Evolutionary conservation across 2,797 vertebrate species (phyloP), one percentile per base, ranked within the genome.

Genomic region (Distichodus sexfasciatus): DNA sequence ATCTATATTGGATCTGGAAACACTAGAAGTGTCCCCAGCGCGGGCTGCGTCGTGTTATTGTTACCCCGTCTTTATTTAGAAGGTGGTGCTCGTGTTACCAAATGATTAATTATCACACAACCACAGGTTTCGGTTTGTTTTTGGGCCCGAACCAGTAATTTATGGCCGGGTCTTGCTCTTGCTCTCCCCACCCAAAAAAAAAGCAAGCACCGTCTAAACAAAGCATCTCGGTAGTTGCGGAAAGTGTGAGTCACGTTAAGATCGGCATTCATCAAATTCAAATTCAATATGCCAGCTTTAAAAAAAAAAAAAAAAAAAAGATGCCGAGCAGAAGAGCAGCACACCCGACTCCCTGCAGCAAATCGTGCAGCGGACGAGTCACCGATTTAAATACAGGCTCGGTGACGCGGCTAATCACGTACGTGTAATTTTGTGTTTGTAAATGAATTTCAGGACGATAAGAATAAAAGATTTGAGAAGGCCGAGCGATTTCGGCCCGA

Each of bases 231-330:
- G 77, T 76, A 81, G 64, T 83, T 80, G 69, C 69, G 81, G 75
- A 84, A 82, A 79, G 83, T 71, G 77, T 83, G 84, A 88, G 77
- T 88, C 84, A 87, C 75, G 75, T 71, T 80, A 74, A 79, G 83
- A 74, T 83, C 76, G 79, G 83, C 79, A 83, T 83, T 88, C 78
- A 67, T 76, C 51, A 72, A 75, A 83, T 85, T 74, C 76, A 86
- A 84, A 81, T n/a, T n/a, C n/a, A n/a, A 86, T 85, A 69, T 55
- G 74, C 50, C 17, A 75, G 67, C 58, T 80, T 61, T 76, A 66
- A 75, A 66, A 43, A 61, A 72, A 79, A 73, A 58, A 41, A 31
- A 26, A 44, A 66, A 54, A 40, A 57, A 72, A 54, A 31, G n/a
- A n/a, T n/a, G n/a, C n/a, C n/a, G n/a, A n/a, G n/a, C n/a, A n/a